Evolutionary conservation across 1,140 invertebrate species (phyloP).

Genomic region (Hycleus phaleratus): DNA sequence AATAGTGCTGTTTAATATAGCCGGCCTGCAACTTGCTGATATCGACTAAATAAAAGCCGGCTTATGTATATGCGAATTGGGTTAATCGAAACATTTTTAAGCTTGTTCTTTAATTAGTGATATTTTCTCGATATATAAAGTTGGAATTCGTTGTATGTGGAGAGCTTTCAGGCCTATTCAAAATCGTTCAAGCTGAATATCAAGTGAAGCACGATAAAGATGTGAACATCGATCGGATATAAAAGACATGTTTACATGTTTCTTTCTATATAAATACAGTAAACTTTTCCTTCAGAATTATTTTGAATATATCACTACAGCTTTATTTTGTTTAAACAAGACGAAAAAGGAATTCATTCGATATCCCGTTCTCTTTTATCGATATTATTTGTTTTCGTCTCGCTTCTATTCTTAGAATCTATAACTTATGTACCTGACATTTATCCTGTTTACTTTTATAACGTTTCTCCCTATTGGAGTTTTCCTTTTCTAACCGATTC

Average conservation of each 20-base stretch:
- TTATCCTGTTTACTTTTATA: constrained; percentile 13
- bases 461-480: constrained; percentile 2
- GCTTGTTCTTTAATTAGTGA: too few species aligned
- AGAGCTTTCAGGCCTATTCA: constrained; percentile 9
- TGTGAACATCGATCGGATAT: constrained; percentile 16
- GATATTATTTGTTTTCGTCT: constrained; percentile 2
- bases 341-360: not conserved
- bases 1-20: constrained; percentile 20
- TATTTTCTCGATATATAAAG: not conserved
- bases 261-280: constrained; percentile 2
- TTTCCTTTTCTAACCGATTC: not conserved
- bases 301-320: constrained; percentile 13
- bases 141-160: not conserved
- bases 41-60: constrained; percentile 18
- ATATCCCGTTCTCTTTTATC: not conserved
- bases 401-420: constrained; percentile 2
- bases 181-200: constrained; percentile 9
- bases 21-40: constrained; percentile 22
- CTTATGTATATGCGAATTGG: not conserved
- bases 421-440: constrained; percentile 11
- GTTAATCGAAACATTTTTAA: not conserved
- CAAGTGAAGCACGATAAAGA: constrained; percentile 15
- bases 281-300: constrained; percentile 7
- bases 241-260: constrained; percentile 16
- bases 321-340: constrained; percentile 1